Evolutionary conservation across 2,888 invertebrate species (phyloP).

Genomic region (Linnaemya vulpina): DNA sequence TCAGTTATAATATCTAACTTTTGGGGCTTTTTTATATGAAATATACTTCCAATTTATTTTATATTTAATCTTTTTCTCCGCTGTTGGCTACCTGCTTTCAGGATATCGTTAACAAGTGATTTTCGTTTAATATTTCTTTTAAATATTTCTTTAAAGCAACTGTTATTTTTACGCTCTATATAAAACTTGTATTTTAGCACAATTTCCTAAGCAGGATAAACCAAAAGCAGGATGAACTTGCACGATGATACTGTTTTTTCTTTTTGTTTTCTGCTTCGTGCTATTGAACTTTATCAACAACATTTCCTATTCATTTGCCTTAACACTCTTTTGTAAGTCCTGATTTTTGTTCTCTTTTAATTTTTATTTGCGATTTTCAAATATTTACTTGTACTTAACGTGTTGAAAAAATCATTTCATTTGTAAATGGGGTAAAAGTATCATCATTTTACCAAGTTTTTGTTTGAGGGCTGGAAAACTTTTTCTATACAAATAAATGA

Average conservation of each 20-base stretch:
- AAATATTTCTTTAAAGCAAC: too few relatives aligned
- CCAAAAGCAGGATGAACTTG: not conserved
- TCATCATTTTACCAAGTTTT: constrained; percentile 53
- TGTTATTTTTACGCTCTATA: too few relatives aligned
- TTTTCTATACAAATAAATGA: constrained; percentile 15
- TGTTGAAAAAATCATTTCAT: constrained; percentile 60
- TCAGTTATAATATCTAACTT: too few relatives aligned
- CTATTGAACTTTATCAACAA: constrained; percentile 37
- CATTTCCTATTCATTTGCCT: constrained; percentile 41
- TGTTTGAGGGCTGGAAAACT: constrained; percentile 34
- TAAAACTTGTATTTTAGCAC: too few relatives aligned
- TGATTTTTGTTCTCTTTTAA: constrained; percentile 31
- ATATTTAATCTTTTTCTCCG: too few relatives aligned
- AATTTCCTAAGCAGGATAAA: not conserved
- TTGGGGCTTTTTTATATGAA: too few relatives aligned
- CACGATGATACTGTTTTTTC: not conserved
- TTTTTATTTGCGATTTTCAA: constrained; percentile 47
- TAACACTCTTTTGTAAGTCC: constrained; percentile 31
- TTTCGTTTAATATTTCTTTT: too few relatives aligned
- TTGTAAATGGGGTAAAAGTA: constrained; percentile 61
- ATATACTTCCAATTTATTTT: too few relatives aligned
- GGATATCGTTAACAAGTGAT: too few relatives aligned
- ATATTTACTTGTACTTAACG: constrained; percentile 58
- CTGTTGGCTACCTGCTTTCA: too few relatives aligned
- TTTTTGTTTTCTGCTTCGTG: not conserved